phyloP scores from a whole-genome alignment of 1,140 invertebrate genomes.

The Drosophila kanapiae region DNA sequence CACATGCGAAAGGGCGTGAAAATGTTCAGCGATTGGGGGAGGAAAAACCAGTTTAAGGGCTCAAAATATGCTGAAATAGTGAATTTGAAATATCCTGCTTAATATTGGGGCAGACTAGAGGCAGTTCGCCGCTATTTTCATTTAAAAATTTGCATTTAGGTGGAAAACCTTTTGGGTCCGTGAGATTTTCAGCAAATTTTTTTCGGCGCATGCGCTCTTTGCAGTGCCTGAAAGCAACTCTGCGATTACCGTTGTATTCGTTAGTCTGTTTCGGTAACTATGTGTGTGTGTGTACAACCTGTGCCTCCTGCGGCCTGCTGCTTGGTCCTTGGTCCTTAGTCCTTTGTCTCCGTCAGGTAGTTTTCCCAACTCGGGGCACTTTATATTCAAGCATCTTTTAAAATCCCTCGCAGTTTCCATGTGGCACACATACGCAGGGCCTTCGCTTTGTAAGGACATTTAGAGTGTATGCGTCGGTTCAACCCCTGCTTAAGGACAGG shows the following conservation, averaged over 20 bases:
- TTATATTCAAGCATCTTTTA: constrained; percentile 65
- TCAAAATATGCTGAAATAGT: background rate
- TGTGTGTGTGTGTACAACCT: constrained; percentile 53
- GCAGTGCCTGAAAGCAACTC: constrained; percentile 68
- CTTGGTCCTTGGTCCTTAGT: constrained; percentile 34
- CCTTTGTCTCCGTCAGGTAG: constrained; percentile 74
- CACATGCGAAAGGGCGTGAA: constrained; percentile 62
- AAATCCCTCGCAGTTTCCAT: constrained; percentile 72
- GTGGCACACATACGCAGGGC: constrained; percentile 70
- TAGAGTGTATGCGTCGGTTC: constrained; percentile 37
- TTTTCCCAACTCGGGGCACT: constrained; percentile 63
- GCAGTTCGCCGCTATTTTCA: constrained; percentile 37
- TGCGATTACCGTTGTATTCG: constrained; percentile 39
- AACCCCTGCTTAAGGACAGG: constrained; percentile 56
- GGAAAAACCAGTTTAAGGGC: background rate
- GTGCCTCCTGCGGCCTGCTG: constrained; percentile 42
- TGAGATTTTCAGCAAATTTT: constrained; percentile 67
- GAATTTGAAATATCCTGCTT: background rate
- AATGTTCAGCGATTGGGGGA: background rate
- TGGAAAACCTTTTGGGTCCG: constrained; percentile 25
- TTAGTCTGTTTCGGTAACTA: background rate
- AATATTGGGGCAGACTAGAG: background rate
- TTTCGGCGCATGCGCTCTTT: constrained; percentile 65
- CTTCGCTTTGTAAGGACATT: constrained; percentile 28
- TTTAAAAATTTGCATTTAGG: constrained; percentile 63